A percentile compares a stretch with the other conserved stretches of the same genome.
Evolutionary conservation across 2,888 invertebrate genomes (phyloP).

Genomic region (Callimorpha dominula): DNA sequence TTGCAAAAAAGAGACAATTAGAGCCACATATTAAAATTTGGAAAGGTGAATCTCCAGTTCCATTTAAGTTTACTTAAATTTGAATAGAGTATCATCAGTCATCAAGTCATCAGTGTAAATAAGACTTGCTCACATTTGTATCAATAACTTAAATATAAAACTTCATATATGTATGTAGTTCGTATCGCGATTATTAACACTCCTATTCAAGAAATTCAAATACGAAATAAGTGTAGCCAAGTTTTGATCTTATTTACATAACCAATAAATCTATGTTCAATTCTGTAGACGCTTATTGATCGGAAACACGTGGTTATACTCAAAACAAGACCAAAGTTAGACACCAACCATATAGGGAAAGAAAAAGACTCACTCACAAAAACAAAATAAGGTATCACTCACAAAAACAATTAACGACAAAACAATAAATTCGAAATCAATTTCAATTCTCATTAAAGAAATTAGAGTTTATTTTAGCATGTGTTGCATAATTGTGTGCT

Average conservation of each 20-base stretch:
- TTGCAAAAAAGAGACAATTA: background rate
- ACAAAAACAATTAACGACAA: background rate
- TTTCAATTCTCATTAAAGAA: background rate
- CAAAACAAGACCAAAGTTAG: background rate
- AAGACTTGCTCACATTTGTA: background rate
- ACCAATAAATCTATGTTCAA: background rate
- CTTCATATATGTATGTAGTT: background rate
- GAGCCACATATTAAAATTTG: background rate
- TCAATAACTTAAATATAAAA: background rate
- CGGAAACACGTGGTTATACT: background rate
- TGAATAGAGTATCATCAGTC: background rate
- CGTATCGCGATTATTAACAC: background rate
- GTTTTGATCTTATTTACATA: background rate
- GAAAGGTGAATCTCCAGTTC: background rate
- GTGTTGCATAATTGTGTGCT: background rate
- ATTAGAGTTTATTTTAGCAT: background rate
- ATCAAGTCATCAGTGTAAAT: background rate
- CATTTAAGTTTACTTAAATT: background rate
- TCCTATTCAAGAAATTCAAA: background rate
- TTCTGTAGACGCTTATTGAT: background rate
- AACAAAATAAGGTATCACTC: background rate
- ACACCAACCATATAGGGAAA: background rate
- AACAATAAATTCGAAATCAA: background rate
- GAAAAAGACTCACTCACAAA: background rate
- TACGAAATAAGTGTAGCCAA: background rate